phyloP scores from a whole-genome alignment of 2,113 vertebrate genomes.

The Vulpes ferrilata region DNA sequence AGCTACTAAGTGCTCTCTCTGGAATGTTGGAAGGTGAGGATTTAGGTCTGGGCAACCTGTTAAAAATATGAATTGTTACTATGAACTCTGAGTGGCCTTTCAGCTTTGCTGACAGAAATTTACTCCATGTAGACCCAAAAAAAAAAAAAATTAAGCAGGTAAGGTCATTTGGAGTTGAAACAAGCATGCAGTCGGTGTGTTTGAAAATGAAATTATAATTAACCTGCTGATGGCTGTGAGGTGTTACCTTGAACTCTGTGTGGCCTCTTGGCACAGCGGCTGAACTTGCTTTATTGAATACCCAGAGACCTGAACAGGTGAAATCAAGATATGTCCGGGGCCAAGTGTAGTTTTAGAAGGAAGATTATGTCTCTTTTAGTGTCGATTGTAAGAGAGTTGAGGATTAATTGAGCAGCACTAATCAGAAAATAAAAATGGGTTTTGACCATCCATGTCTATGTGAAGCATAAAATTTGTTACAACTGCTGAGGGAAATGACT shows the following conservation, averaged over 20 bases:
- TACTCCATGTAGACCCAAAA: constrained; percentile 69
- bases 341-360: constrained; percentile 76
- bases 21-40: constrained; percentile 78
- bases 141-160: constrained; percentile 81
- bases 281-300: constrained; percentile 85
- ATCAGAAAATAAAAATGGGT: constrained; percentile 79
- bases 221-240: constrained; percentile 75
- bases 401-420: constrained; percentile 77
- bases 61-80: constrained; percentile 81
- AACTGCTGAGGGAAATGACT: constrained; percentile 66
- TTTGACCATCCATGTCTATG: constrained; percentile 59
- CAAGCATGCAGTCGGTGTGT: constrained; percentile 76
- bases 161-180: constrained; percentile 89
- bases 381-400: constrained; percentile 60
- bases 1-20: constrained; percentile 65
- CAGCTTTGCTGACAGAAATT: constrained; percentile 86
- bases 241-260: constrained; percentile 86
- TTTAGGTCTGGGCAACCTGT: constrained; percentile 83
- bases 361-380: constrained; percentile 77
- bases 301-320: constrained; percentile 85
- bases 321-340: constrained; percentile 75
- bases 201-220: constrained; percentile 81
- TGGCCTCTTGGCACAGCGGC: constrained; percentile 84
- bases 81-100: constrained; percentile 87
- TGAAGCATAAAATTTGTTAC: constrained; percentile 61